These are phyloP conservation scores for Cromileptes altivelis DNA, from an alignment of 2,113 vertebrate species.

Conservation along the genomic window DNA sequence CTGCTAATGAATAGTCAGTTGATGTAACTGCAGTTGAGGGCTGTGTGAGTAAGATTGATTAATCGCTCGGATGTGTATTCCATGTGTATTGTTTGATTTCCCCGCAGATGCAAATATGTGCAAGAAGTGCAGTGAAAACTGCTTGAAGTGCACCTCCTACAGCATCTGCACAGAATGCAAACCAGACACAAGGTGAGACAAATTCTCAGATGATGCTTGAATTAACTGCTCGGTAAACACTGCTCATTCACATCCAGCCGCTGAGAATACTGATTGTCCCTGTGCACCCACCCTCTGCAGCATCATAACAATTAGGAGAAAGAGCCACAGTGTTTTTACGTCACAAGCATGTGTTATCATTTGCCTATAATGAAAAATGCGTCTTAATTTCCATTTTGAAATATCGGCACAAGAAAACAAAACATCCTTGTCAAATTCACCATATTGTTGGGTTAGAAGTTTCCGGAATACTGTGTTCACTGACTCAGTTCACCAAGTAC, in stretches of 20 bases:
- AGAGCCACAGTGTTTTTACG: neutral
- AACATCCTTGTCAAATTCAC: constrained; percentile 30
- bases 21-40: constrained; percentile 44
- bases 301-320: constrained; percentile 30
- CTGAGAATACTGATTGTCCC: constrained; percentile 50
- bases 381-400: constrained; percentile 29
- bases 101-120: constrained; percentile 90
- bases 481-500: constrained; percentile 56
- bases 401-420: constrained; percentile 20
- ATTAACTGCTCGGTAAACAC: constrained; percentile 66
- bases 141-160: constrained; percentile 90
- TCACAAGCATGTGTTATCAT: neutral
- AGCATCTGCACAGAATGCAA: constrained; percentile 95
- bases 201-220: constrained; percentile 54
- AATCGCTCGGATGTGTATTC: constrained; percentile 55
- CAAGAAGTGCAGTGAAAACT: constrained; percentile 93
- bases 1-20: constrained; percentile 57
- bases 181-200: constrained; percentile 91
- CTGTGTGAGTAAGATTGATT: constrained; percentile 63
- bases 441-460: constrained; percentile 47
- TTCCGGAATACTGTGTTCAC: constrained; percentile 27
- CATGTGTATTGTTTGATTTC: constrained; percentile 64
- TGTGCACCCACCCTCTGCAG: constrained; percentile 19
- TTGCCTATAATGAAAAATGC: constrained; percentile 8
- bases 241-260: constrained; percentile 28